Base-by-base conservation (phyloP, 2,888 invertebrate genomes). In the Macrophya annulata region DNA sequence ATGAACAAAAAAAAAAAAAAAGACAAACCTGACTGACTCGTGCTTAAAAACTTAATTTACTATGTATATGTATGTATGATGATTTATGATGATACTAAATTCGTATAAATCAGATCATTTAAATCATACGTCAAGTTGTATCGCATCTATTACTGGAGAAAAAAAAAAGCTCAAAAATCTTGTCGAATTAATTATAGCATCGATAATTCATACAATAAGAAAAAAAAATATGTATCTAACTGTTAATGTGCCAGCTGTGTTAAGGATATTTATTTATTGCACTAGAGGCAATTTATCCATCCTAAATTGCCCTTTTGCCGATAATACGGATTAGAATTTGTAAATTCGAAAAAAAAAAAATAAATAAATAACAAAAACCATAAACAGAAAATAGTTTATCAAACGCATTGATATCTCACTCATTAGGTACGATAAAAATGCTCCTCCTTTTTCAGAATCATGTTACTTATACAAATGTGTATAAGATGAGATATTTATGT, bases 341-440 rank as follows among this genome's bases (percentile, higher is more conserved):
- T 51, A 17, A n/a, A n/a, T 0, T 5, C n/a, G n/a, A 62, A 12
- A 21, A 2, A 12, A 21, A 62, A 1, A 55, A 55, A 15, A 17
- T 2, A 12, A 55, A 9, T 2, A 65, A 21, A 31, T 1, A 65
- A 65, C 0, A 10, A 40, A 71, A 71, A 37, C 5, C 8, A 9
- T 1, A 71, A 71, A 71, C 17, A 15, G 6, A 40, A 17, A 71
- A 71, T 40, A 71, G 10, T 40, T 40, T 40, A 15, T 71, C 4
- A 71, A 40, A 10, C n/a, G 31, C 6, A 40, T 71, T 9, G 5
- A 37, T 71, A 71, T 40, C 37, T 71, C 40, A 71, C 71, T 71
- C 71, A 40, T 40, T 71, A 37, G 40, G 40, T 71, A 71, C 40
- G 71, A 40, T 71, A 71, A 62, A 62, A 62, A 62, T 62, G 62